phyloP scores from a whole-genome alignment of 2,797 vertebrate species.

The Philypnodon macrostomus region DNA sequence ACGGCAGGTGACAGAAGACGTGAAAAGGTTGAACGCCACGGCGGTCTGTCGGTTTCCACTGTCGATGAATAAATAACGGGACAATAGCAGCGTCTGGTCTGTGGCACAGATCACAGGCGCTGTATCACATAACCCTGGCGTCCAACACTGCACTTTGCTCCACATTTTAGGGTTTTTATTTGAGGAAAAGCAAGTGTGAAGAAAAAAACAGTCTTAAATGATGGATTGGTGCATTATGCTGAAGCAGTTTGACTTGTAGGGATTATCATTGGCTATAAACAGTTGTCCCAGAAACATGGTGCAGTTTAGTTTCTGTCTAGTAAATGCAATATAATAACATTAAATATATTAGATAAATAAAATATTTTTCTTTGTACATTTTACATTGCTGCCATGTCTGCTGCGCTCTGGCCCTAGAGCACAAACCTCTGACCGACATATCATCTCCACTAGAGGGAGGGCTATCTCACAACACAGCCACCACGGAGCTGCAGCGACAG shows the following conservation, averaged over 20 bases:
- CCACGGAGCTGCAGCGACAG: slow-evolving; percentile 47
- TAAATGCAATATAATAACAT: neutral
- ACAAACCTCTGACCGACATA: slow-evolving; percentile 35
- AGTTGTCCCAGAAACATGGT: too few species aligned
- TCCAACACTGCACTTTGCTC: slow-evolving; percentile 17
- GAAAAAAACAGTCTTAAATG: too few species aligned
- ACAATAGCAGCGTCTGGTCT: slow-evolving; percentile 60
- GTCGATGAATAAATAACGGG: slow-evolving; percentile 74
- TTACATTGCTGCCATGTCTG: slow-evolving; percentile 17
- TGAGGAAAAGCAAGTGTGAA: too few species aligned
- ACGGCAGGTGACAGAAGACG: slow-evolving; percentile 44
- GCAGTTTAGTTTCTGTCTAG: too few species aligned
- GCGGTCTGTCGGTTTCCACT: slow-evolving; percentile 54
- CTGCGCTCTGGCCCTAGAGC: slow-evolving; percentile 38
- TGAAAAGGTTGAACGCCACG: slow-evolving; percentile 25
- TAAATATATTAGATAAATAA: neutral
- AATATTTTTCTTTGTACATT: slow-evolving; percentile 10
- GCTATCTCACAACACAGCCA: slow-evolving; percentile 73
- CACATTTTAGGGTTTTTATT: neutral
- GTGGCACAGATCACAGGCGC: slow-evolving; percentile 47
- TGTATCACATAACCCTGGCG: slow-evolving; percentile 52
- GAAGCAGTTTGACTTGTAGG: too few species aligned
- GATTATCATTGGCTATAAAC: too few species aligned
- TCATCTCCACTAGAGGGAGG: slow-evolving; percentile 81
- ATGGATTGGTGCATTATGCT: too few species aligned